Conservation (phyloP, 2,113 vertebrate genomes). For the Pachypanchax playfairii region DNA sequence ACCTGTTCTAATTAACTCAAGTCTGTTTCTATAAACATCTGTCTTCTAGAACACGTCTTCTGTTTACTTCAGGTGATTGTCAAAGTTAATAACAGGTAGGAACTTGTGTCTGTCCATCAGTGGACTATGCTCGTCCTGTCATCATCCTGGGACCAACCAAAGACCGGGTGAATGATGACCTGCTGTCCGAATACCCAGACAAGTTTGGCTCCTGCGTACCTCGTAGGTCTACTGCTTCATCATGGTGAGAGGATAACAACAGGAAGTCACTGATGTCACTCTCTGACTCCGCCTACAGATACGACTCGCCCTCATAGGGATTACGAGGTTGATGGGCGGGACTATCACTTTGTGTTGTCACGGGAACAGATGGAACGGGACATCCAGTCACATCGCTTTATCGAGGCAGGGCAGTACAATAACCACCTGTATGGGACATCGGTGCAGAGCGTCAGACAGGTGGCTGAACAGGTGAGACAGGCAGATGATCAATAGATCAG, state of each 20-base stretch:
- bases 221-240: slow-evolving; percentile 71
- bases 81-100: neutral
- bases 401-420: no score
- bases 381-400: slow-evolving; percentile 91
- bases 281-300: neutral
- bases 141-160: slow-evolving; percentile 89
- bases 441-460: slow-evolving; percentile 88
- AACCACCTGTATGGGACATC: slow-evolving; percentile 91
- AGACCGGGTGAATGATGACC: slow-evolving; percentile 87
- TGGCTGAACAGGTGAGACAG: slow-evolving; percentile 88
- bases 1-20: no score
- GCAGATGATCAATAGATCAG: no score
- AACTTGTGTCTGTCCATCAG: slow-evolving; percentile 50
- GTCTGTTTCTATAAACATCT: neutral
- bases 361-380: slow-evolving; percentile 94
- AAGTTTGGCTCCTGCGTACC: slow-evolving; percentile 90
- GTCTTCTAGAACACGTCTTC: no score
- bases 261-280: slow-evolving; percentile 14
- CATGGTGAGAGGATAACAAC: neutral
- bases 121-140: slow-evolving; percentile 88
- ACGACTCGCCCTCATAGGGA: no score
- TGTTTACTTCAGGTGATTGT: no score
- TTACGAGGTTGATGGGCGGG: no score
- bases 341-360: slow-evolving; percentile 90
- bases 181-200: slow-evolving; percentile 87